phyloP scores from a whole-genome alignment of 2,888 invertebrate species.

The Rutpela maculata region DNA sequence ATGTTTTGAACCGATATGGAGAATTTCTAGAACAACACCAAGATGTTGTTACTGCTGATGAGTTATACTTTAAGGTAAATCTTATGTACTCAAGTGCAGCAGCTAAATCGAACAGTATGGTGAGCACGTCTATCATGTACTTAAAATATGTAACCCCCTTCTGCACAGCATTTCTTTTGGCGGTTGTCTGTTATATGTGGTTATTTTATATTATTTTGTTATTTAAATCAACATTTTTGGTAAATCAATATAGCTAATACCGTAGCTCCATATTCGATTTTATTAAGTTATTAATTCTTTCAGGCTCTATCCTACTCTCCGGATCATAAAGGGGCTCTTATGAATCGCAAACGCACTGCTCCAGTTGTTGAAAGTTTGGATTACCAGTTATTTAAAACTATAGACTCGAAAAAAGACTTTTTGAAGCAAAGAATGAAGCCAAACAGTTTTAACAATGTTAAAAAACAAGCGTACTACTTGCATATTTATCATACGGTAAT shows the following conservation, averaged over 20 bases:
- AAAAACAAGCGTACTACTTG: conserved; percentile 95
- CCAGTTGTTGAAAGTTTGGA: conserved; percentile 94
- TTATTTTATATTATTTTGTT: too few relatives aligned
- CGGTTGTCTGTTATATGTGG: too few relatives aligned
- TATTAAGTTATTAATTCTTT: neutral
- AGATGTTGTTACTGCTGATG: conserved; percentile 92
- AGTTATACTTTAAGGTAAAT: conserved; percentile 86
- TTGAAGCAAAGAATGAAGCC: conserved; percentile 87
- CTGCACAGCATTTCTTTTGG: too few relatives aligned
- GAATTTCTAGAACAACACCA: conserved; percentile 92
- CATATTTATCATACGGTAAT: conserved; percentile 94
- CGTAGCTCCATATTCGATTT: neutral
- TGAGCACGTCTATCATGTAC: too few relatives aligned
- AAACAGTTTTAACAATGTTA: conserved; percentile 88
- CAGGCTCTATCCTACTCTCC: conserved; percentile 88
- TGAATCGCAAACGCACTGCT: conserved; percentile 89
- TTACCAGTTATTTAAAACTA: conserved; percentile 83
- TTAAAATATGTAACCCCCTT: too few relatives aligned
- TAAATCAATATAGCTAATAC: too few relatives aligned
- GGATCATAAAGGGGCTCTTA: conserved; percentile 85
- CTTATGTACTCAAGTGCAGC: conserved; percentile 10
- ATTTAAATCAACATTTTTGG: neutral
- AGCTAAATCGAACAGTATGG: too few relatives aligned
- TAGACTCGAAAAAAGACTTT: conserved; percentile 90
- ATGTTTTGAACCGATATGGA: conserved; percentile 93